These are phyloP conservation scores for Tokudaia tokunoshimensis DNA, from an alignment of 2,797 vertebrate species.

Conservation along the genomic window DNA sequence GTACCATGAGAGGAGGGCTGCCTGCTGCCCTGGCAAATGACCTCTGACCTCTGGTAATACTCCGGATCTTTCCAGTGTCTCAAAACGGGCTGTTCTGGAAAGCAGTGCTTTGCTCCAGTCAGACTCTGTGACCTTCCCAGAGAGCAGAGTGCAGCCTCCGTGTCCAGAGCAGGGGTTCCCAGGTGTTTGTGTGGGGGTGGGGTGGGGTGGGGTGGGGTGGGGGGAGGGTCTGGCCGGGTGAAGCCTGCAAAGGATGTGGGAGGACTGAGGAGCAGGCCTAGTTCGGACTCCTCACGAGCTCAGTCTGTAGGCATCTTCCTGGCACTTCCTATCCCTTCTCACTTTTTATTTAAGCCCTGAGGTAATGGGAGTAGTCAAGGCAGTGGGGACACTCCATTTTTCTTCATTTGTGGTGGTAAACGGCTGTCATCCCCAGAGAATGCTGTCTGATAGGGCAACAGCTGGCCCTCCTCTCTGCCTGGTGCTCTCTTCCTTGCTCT, in stretches of 20 bases:
- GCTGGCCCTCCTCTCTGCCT: constrained; percentile 10
- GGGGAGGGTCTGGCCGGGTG: not conserved
- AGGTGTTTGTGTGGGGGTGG: not conserved
- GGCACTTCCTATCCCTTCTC: not conserved
- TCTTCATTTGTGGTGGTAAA: constrained; percentile 52
- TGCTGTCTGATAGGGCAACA: not conserved
- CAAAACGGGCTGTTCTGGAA: not conserved
- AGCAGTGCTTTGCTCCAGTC: not conserved
- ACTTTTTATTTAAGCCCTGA: not conserved
- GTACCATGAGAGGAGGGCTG: not conserved
- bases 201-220: too few species aligned
- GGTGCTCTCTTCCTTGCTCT: not conserved
- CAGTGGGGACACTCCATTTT: constrained; percentile 47
- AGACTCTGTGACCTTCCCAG: not conserved
- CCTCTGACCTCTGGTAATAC: not conserved
- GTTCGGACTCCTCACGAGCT: rapidly evolving
- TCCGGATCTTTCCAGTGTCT: not conserved
- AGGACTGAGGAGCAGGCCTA: not conserved
- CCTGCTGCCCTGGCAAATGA: not conserved
- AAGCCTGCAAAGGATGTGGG: not conserved
- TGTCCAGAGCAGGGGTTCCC: not conserved
- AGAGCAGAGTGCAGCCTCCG: not conserved
- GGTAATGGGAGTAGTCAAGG: not conserved
- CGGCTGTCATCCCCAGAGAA: not conserved
- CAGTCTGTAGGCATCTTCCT: not conserved